Evolutionary conservation across 2,113 vertebrate species (phyloP).

Genomic region (Micronisus gabar): DNA sequence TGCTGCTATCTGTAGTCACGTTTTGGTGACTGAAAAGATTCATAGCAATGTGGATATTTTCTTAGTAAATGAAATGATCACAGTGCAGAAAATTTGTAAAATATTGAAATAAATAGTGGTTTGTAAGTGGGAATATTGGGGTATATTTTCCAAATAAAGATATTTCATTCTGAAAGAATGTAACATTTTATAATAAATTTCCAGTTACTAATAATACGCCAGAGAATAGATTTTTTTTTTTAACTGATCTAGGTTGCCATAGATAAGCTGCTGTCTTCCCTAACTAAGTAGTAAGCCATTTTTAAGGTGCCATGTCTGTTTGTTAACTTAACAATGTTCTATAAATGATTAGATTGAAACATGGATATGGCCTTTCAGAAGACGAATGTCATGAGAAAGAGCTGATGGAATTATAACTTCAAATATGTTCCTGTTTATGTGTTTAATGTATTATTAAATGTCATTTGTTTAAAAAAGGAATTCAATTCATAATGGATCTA

Average conservation of each 20-base stretch:
- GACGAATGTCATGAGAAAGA: not conserved
- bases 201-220: not conserved
- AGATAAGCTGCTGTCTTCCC: no score
- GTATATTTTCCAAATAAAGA: not conserved
- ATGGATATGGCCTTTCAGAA: not conserved
- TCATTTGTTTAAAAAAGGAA: slow-evolving; percentile 13
- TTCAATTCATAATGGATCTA: not conserved
- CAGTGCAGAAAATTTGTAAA: not conserved
- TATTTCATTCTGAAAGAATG: not conserved
- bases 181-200: not conserved
- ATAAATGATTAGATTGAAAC: not conserved
- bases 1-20: not conserved
- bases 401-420: not conserved
- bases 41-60: not conserved
- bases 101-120: not conserved
- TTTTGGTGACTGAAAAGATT: not conserved
- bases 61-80: not conserved
- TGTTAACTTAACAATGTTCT: not conserved
- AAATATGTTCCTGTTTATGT: not conserved
- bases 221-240: not conserved
- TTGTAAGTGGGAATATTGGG: not conserved
- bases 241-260: not conserved
- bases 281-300: not conserved
- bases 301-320: not conserved
- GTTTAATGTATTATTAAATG: slow-evolving; percentile 42